A percentile compares a stretch with the other conserved stretches of the same genome.
Evolutionary conservation across 2,797 vertebrate genomes (phyloP).

Genomic region (Sebastes matsubarae): DNA sequence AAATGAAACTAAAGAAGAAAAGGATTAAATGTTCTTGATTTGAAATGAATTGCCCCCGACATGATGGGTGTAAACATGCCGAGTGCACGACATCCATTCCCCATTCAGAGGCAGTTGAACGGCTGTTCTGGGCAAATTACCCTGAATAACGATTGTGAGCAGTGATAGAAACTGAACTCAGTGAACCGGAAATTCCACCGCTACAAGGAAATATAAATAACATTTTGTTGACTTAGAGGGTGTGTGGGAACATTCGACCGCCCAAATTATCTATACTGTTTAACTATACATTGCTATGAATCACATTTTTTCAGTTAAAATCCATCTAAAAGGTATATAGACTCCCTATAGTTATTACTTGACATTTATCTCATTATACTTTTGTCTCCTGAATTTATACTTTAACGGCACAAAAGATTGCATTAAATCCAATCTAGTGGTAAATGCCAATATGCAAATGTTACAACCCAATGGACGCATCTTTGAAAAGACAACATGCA

Average conservation of each 20-base stretch:
- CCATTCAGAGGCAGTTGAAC: neutral
- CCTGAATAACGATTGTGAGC: neutral
- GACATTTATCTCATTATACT: neutral
- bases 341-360: neutral
- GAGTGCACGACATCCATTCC: too few species aligned
- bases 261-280: neutral
- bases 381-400: neutral
- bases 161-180: conserved; percentile 8
- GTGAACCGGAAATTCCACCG: conserved; percentile 1
- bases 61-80: neutral
- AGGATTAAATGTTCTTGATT: conserved; percentile 5
- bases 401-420: neutral
- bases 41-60: neutral
- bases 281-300: neutral
- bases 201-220: neutral
- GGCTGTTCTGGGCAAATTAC: neutral
- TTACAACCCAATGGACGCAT: neutral
- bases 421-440: neutral
- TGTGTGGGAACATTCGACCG: neutral
- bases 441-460: neutral
- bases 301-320: neutral
- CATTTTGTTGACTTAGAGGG: neutral
- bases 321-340: neutral
- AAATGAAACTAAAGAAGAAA: neutral
- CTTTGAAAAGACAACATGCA: neutral